These are phyloP conservation scores for Echinometra lucunter DNA, from an alignment of 53 echinoderm and acorn worm species.

Conservation along the genomic window DNA sequence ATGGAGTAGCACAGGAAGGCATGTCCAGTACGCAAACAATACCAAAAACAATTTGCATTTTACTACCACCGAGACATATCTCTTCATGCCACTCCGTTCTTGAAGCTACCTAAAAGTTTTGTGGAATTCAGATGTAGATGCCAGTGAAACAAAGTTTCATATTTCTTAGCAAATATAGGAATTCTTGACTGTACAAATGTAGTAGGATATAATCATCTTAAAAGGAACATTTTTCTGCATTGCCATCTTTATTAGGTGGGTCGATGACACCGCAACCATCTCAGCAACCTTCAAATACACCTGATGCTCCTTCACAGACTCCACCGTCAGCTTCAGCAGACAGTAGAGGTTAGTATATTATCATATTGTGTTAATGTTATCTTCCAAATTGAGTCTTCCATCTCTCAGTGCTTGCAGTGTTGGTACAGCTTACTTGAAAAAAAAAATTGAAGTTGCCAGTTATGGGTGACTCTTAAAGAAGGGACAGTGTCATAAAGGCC, in stretches of 20 bases:
- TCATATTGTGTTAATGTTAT: neutral
- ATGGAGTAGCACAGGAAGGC: no score
- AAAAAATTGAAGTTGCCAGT: no score
- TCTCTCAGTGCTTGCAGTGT: no score
- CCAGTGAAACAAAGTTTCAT: neutral
- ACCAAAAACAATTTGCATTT: no score
- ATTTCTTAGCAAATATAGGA: neutral
- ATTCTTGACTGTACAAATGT: neutral
- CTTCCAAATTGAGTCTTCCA: no score
- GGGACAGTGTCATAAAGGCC: no score
- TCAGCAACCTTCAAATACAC: constrained; percentile 85
- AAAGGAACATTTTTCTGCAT: neutral
- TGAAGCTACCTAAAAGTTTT: no score
- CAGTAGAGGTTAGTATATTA: constrained; percentile 76
- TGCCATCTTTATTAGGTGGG: constrained; percentile 75
- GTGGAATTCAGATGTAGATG: neutral
- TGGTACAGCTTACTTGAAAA: no score
- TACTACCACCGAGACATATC: no score
- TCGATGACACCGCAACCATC: constrained; percentile 94
- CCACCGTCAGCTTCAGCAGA: constrained; percentile 65
- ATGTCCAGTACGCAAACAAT: no score
- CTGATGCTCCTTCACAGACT: constrained; percentile 72
- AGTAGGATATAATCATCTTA: neutral
- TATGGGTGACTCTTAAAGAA: no score
- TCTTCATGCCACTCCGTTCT: no score